Percentiles rank a stretch among this genome's conserved stretches.
phyloP scores from a whole-genome alignment of 2,113 vertebrate species.

The Albula glossodonta region DNA sequence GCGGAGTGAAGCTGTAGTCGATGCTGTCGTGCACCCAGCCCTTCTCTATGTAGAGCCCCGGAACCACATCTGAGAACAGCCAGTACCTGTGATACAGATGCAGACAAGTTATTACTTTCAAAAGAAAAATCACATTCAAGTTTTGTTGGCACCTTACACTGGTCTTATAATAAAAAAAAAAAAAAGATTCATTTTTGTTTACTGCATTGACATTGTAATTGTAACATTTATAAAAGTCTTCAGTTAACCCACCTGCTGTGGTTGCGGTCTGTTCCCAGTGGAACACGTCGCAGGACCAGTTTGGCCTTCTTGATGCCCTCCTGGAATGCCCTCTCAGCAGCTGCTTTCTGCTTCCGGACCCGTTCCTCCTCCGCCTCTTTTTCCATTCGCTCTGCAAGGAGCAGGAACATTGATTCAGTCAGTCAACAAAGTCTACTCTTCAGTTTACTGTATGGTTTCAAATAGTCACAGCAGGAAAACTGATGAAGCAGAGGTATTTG shows the following conservation, averaged over 20 bases:
- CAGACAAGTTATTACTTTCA: too few species aligned
- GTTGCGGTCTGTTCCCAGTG: constrained; percentile 88
- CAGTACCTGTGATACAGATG: constrained; percentile 78
- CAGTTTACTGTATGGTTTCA: too few species aligned
- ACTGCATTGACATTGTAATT: background rate
- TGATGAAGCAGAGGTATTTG: too few species aligned
- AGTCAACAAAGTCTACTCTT: too few species aligned
- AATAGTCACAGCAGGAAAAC: too few species aligned
- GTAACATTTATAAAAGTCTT: background rate
- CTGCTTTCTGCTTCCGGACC: constrained; percentile 81
- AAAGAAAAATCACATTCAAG: too few species aligned
- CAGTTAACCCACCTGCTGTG: constrained; percentile 83
- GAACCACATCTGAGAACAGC: constrained; percentile 94
- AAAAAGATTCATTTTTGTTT: background rate
- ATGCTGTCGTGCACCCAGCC: constrained; percentile 94
- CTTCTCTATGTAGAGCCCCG: constrained; percentile 95
- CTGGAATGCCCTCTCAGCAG: constrained; percentile 87
- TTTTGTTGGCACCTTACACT: background rate
- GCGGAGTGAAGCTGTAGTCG: constrained; percentile 82
- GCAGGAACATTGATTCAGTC: background rate
- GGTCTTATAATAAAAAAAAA: background rate
- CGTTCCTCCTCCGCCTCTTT: constrained; percentile 91
- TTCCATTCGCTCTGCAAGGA: constrained; percentile 81
- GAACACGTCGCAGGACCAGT: constrained; percentile 83
- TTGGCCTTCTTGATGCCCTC: constrained; percentile 90